Conservation (phyloP, 2,888 invertebrate genomes). For the Torymus tubicola region DNA sequence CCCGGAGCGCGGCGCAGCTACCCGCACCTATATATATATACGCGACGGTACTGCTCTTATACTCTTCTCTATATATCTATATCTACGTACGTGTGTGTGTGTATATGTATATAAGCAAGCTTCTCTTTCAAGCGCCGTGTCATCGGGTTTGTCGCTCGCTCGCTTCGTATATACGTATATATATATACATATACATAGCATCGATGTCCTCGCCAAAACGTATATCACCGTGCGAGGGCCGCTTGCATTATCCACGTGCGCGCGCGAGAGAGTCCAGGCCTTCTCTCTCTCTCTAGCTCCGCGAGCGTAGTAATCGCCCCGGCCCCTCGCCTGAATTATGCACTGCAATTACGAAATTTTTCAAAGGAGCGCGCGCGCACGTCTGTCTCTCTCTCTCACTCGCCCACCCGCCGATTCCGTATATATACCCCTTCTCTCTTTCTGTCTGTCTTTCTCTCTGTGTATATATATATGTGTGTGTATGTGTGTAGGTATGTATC, state of each 20-base stretch:
- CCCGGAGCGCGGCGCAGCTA: slow-evolving; percentile 52
- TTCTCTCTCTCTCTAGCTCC: slow-evolving; percentile 25
- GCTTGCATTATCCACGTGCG: slow-evolving; percentile 52
- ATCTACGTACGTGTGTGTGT: too few relatives aligned
- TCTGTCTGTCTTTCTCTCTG: too few relatives aligned
- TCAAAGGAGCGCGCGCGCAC: slow-evolving; percentile 27
- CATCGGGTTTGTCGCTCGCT: slow-evolving; percentile 40
- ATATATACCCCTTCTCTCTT: too few relatives aligned
- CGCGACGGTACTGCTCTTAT: too few relatives aligned
- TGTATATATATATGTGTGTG: too few relatives aligned
- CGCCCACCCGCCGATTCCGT: slow-evolving; percentile 17
- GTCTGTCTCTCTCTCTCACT: neutral
- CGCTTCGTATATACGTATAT: neutral
- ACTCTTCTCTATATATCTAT: too few relatives aligned
- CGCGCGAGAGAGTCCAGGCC: slow-evolving; percentile 20
- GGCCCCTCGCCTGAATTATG: slow-evolving; percentile 40
- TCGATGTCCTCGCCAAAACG: slow-evolving; percentile 37
- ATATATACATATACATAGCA: neutral
- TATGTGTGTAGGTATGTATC: too few relatives aligned
- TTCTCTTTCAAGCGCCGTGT: slow-evolving; percentile 31
- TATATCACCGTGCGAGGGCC: slow-evolving; percentile 50
- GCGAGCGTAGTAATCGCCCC: slow-evolving; percentile 47
- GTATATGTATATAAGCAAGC: slow-evolving; percentile 7
- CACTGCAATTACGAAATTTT: slow-evolving; percentile 50
- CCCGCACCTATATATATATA: too few relatives aligned